phyloP scores from a whole-genome alignment of 1,140 invertebrate genomes.

The Euborellia annulipes region DNA sequence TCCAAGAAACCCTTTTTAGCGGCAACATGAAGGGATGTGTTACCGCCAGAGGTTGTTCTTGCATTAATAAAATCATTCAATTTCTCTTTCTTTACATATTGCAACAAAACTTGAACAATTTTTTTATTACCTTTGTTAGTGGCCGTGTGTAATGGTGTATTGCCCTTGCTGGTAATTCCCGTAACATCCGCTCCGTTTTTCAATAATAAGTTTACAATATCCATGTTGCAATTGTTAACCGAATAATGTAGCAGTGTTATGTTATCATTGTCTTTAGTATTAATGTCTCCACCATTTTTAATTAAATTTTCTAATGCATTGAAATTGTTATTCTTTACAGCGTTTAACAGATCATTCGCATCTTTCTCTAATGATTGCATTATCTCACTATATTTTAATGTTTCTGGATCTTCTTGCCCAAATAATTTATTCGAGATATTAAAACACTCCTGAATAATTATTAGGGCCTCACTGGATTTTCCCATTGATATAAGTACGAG shows the following conservation, averaged over 20 bases:
- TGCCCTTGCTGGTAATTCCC: not conserved
- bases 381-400: slow-evolving; percentile 7
- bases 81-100: slow-evolving; percentile 12
- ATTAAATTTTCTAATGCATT: slow-evolving; percentile 14
- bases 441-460: no score
- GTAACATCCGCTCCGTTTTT: slow-evolving; percentile 11
- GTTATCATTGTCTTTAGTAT: slow-evolving; percentile 10
- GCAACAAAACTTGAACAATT: no score
- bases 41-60: not conserved
- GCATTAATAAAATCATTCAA: slow-evolving; percentile 17
- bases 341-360: slow-evolving; percentile 4
- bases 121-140: not conserved
- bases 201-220: slow-evolving; percentile 15
- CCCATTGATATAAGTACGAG: no score
- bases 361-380: not conserved
- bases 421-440: not conserved
- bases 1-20: slow-evolving; percentile 7
- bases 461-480: no score
- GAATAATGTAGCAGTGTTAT: slow-evolving; percentile 17
- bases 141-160: slow-evolving; percentile 11
- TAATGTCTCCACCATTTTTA: slow-evolving; percentile 11
- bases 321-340: slow-evolving; percentile 9
- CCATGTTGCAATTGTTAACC: slow-evolving; percentile 7
- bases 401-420: slow-evolving; percentile 7
- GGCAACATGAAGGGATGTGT: slow-evolving; percentile 11